A percentile compares a stretch with the other conserved stretches of the same genome.
Conservation (phyloP, 2,888 invertebrate genomes). For the Molanna angustata region DNA sequence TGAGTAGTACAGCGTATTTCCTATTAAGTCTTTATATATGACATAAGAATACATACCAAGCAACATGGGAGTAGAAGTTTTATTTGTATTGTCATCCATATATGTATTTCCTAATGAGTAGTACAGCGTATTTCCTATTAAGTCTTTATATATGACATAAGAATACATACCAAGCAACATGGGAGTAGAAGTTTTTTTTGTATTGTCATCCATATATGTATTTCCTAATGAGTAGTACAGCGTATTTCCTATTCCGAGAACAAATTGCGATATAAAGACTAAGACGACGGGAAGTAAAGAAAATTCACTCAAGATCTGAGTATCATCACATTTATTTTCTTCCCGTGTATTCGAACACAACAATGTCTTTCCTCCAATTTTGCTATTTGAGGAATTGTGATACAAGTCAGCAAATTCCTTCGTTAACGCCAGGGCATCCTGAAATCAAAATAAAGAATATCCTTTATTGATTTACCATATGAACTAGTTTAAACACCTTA, state of each 20-base stretch:
- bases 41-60: too few species aligned
- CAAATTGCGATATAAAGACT: slow-evolving; percentile 65
- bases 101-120: too few species aligned
- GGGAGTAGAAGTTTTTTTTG: slow-evolving; percentile 63
- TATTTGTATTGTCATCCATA: too few species aligned
- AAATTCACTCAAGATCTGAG: slow-evolving; percentile 33
- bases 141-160: too few species aligned
- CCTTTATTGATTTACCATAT: too few species aligned
- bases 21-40: too few species aligned
- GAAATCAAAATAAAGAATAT: slow-evolving; percentile 23
- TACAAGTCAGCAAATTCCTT: slow-evolving; percentile 39
- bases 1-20: too few species aligned
- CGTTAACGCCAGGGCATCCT: slow-evolving; percentile 42
- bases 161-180: slow-evolving; percentile 54
- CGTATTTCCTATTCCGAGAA: slow-evolving; percentile 65
- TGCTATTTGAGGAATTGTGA: slow-evolving; percentile 14
- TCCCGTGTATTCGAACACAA: slow-evolving; percentile 36
- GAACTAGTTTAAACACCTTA: too few species aligned
- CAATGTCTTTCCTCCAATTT: slow-evolving; percentile 22
- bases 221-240: slow-evolving; percentile 65
- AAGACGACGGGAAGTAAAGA: slow-evolving; percentile 56
- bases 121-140: too few species aligned
- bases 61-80: too few species aligned
- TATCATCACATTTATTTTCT: slow-evolving; percentile 42
- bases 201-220: slow-evolving; percentile 67